phyloP scores from a whole-genome alignment of 2,113 vertebrate genomes.

The Monarcha castaneiventris region DNA sequence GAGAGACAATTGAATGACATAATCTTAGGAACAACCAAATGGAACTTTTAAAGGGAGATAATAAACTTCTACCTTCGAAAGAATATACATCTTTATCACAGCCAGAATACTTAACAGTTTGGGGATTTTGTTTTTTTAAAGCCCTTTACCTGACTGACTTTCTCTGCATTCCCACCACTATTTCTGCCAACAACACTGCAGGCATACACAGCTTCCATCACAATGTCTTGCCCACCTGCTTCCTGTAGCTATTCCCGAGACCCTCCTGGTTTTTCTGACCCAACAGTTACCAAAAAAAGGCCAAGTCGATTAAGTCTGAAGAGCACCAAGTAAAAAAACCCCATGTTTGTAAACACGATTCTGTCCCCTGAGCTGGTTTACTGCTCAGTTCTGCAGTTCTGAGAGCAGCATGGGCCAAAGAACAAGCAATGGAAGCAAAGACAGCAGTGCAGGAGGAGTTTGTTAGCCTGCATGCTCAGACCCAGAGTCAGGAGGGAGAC shows the following conservation, averaged over 20 bases:
- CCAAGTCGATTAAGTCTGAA: not conserved
- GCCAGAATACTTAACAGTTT: not conserved
- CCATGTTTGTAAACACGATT: accelerated
- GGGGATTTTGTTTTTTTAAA: not conserved
- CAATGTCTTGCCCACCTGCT: not conserved
- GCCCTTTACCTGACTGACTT: not conserved
- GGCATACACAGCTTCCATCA: not conserved
- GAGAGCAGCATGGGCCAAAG: not conserved
- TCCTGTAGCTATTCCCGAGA: not conserved
- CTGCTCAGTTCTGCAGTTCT: not conserved
- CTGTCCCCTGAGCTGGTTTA: not conserved
- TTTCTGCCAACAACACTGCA: not conserved
- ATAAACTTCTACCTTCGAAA: not conserved
- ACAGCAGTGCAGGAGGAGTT: not conserved
- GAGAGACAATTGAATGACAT: not conserved
- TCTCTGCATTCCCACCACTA: not conserved
- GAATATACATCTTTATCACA: not conserved
- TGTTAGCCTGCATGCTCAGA: not conserved
- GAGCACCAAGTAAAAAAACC: not conserved
- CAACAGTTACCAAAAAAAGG: not conserved
- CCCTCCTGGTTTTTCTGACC: not conserved
- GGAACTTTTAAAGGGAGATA: not conserved
- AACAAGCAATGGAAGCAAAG: not conserved
- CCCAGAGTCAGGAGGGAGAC: not conserved
- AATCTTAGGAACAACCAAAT: not conserved